These are phyloP conservation scores for Lithobates sylvaticus DNA, from an alignment of 2,797 vertebrate genomes.

Conservation along the genomic window DNA sequence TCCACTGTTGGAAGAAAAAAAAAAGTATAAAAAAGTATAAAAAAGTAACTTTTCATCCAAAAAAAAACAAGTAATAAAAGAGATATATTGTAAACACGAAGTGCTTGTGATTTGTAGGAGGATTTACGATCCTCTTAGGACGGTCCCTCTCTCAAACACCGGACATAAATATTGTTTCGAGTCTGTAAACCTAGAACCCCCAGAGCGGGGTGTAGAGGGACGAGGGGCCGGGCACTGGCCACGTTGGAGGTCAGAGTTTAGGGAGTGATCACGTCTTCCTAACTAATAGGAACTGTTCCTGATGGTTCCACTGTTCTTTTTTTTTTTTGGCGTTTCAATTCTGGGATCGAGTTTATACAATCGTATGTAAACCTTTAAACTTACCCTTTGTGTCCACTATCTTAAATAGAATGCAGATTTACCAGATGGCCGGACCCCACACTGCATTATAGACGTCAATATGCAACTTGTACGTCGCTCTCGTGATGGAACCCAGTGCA, in stretches of 20 bases:
- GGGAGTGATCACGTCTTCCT: not conserved
- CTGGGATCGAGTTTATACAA: not conserved
- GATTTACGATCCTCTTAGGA: constrained; percentile 49
- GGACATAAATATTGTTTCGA: constrained; percentile 50
- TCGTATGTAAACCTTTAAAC: no score
- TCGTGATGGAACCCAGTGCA: no score
- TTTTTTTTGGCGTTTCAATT: not conserved
- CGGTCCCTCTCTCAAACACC: constrained; percentile 14
- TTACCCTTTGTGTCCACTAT: no score
- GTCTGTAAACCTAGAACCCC: constrained; percentile 25
- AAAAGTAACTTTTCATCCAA: constrained; percentile 21
- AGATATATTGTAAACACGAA: constrained; percentile 42
- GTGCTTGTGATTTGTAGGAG: constrained; percentile 23
- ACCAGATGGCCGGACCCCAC: no score
- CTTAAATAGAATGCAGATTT: no score
- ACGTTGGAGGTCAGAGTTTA: constrained; percentile 18
- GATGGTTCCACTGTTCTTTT: not conserved
- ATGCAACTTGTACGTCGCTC: no score
- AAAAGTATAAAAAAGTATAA: not conserved
- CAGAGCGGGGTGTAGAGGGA: not conserved
- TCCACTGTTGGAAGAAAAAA: not conserved
- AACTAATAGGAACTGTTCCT: constrained; percentile 22
- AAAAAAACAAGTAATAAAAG: constrained; percentile 8
- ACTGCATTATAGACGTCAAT: no score
- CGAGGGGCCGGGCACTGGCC: constrained; percentile 8